These are phyloP conservation scores for Abrostola triplasia DNA, from an alignment of 2,888 invertebrate genomes.

Conservation along the genomic window DNA sequence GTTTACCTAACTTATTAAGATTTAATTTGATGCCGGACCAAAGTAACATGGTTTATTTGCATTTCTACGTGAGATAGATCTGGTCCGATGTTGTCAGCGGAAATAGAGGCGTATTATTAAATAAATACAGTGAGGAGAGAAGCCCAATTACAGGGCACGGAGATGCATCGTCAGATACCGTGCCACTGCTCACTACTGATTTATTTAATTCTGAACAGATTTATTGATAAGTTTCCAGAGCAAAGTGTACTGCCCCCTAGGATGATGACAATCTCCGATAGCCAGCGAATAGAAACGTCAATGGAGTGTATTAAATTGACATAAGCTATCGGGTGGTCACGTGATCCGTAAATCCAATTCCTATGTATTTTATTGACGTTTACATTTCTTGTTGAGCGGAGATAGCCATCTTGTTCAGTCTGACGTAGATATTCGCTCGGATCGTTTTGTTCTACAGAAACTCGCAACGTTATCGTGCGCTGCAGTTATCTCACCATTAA, in stretches of 20 bases:
- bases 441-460: slow-evolving; percentile 12
- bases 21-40: slow-evolving; percentile 35
- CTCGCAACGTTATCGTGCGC: slow-evolving; percentile 13
- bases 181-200: slow-evolving; percentile 54
- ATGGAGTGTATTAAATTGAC: neutral
- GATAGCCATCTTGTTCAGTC: neutral
- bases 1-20: slow-evolving; percentile 25
- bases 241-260: slow-evolving; percentile 26
- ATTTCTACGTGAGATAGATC: slow-evolving; percentile 55
- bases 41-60: slow-evolving; percentile 49
- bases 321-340: neutral
- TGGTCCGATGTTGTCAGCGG: slow-evolving; percentile 63
- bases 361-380: slow-evolving; percentile 1
- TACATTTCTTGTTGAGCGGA: neutral
- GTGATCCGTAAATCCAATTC: neutral
- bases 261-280: slow-evolving; percentile 2
- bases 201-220: slow-evolving; percentile 60
- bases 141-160: slow-evolving; percentile 64
- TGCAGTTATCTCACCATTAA: slow-evolving; percentile 40
- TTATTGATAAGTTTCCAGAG: slow-evolving; percentile 48
- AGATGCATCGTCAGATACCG: slow-evolving; percentile 62
- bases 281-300: neutral
- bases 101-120: slow-evolving; percentile 69
- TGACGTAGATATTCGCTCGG: slow-evolving; percentile 13
- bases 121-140: slow-evolving; percentile 57